phyloP scores from a whole-genome alignment of 1,140 invertebrate genomes.

The Diachasmimorpha longicaudata region DNA sequence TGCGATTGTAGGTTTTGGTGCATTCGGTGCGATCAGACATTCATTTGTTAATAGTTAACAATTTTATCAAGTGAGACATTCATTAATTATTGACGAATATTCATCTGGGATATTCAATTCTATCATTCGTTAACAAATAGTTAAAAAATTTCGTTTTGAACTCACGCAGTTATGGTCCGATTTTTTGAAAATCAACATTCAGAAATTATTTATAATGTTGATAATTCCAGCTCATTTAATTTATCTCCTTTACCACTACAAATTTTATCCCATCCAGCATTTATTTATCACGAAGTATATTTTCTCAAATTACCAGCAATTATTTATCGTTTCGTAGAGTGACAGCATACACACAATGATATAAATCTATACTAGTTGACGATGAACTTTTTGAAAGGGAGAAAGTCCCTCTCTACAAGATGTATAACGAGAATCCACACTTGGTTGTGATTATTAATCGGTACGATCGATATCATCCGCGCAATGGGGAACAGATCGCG shows the following conservation, averaged over 20 bases:
- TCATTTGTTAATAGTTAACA: no score
- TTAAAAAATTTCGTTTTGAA: no score
- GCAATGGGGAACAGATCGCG: conserved; percentile 54
- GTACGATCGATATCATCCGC: conserved; percentile 55
- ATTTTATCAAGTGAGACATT: no score
- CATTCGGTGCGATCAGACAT: no score
- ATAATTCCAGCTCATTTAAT: neutral
- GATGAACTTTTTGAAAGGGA: neutral
- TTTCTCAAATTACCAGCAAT: neutral
- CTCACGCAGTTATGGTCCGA: no score
- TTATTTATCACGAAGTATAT: no score
- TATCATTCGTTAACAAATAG: no score
- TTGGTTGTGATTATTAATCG: conserved; percentile 57
- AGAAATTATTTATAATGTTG: neutral
- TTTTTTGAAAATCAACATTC: no score
- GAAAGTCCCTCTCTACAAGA: conserved; percentile 6
- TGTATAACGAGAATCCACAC: conserved; percentile 29
- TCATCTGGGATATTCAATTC: no score
- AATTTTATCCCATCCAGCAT: no score
- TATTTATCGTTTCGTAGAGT: neutral
- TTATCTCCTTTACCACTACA: neutral
- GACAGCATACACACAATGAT: neutral
- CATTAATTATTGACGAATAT: no score
- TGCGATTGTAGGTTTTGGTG: no score
- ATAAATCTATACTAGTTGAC: neutral